Evolutionary conservation across 1,140 invertebrate genomes (phyloP).

Genomic region (Listronotus oregonensis): DNA sequence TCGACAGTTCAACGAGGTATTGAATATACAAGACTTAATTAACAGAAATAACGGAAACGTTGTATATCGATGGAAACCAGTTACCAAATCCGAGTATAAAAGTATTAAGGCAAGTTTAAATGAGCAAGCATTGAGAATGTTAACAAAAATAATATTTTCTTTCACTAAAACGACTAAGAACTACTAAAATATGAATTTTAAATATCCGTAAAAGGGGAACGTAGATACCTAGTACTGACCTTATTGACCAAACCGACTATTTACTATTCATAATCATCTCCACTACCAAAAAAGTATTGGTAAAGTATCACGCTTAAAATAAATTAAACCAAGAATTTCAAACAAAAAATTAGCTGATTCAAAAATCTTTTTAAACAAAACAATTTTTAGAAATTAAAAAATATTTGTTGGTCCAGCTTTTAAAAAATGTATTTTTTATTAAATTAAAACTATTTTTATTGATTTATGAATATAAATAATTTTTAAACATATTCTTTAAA

Average conservation of each 20-base stretch:
- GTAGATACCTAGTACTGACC: conserved; percentile 3
- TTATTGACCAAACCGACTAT: conserved; percentile 20
- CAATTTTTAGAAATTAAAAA: no score
- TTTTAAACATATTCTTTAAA: no score
- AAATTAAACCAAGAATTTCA: no score
- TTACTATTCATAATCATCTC: no score
- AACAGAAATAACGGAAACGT: conserved; percentile 31
- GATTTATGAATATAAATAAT: no score
- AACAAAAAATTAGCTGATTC: no score
- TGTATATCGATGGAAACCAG: conserved; percentile 44
- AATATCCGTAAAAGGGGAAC: no score
- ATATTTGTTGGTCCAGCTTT: no score
- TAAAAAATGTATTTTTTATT: no score
- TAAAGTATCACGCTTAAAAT: no score
- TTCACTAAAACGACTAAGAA: conserved; percentile 13
- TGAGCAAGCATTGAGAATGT: neutral
- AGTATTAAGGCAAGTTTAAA: conserved; percentile 33
- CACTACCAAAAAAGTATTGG: neutral
- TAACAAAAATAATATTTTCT: neutral
- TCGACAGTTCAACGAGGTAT: conserved; percentile 40
- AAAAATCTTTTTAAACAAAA: no score
- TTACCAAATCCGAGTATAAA: conserved; percentile 32
- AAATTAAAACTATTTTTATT: no score
- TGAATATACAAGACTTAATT: conserved; percentile 44
- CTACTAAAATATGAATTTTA: neutral